These are phyloP conservation scores for Coilia nasus DNA, from an alignment of 2,797 vertebrate species.

Conservation along the genomic window DNA sequence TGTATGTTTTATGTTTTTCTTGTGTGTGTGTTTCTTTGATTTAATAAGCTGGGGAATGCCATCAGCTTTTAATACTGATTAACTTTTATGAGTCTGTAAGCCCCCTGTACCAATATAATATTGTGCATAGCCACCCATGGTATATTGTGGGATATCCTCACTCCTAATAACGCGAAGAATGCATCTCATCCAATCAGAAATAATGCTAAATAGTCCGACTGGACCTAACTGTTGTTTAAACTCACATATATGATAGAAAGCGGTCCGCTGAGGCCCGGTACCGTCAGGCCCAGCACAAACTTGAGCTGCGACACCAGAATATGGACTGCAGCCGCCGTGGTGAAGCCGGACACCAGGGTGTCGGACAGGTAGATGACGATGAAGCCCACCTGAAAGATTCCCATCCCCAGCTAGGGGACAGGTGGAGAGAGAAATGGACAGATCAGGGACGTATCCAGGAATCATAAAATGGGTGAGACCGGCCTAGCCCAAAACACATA, in stretches of 20 bases:
- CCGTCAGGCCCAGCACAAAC: slow-evolving; percentile 87
- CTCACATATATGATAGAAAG: slow-evolving; percentile 88
- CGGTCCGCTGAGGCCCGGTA: slow-evolving; percentile 79
- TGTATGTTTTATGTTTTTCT: background rate
- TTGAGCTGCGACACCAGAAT: slow-evolving; percentile 95
- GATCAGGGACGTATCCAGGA: background rate
- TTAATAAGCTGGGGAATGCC: background rate
- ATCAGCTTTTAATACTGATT: background rate
- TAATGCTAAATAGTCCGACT: no score
- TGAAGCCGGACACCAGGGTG: slow-evolving; percentile 92
- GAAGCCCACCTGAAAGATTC: slow-evolving; percentile 86
- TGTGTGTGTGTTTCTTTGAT: background rate
- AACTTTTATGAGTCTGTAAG: background rate
- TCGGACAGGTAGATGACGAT: slow-evolving; percentile 92
- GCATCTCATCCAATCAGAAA: no score
- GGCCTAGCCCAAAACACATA: no score
- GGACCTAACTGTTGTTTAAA: no score
- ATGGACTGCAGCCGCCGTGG: slow-evolving; percentile 90
- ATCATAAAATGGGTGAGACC: no score
- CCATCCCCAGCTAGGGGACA: slow-evolving; percentile 82
- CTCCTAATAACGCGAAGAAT: no score
- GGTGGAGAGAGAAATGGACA: slow-evolving; percentile 25
- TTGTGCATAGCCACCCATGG: no score
- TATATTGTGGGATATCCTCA: no score
- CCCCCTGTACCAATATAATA: background rate